Conservation (phyloP, 2,888 invertebrate species). For the Hypomecis atomaria region DNA sequence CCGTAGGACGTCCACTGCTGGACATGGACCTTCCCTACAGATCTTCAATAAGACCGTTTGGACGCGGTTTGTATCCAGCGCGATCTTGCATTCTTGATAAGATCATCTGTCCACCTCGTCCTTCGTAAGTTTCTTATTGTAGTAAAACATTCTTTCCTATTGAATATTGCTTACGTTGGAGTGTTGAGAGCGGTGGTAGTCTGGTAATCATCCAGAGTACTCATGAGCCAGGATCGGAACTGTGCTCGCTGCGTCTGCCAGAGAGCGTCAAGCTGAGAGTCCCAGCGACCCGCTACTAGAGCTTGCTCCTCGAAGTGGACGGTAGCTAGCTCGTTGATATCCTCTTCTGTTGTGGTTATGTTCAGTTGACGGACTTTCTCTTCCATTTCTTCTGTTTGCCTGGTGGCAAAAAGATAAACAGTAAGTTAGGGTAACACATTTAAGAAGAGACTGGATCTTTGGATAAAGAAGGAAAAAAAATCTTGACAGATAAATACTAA, state of each 20-base stretch:
- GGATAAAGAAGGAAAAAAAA: no score
- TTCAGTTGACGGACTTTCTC: slow-evolving; percentile 92
- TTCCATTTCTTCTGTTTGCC: slow-evolving; percentile 96
- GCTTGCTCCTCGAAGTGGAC: slow-evolving; percentile 93
- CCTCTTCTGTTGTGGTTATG: slow-evolving; percentile 90
- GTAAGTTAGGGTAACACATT: background rate
- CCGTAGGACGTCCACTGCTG: no score
- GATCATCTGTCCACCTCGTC: no score
- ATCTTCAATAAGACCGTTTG: no score
- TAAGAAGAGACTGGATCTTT: no score
- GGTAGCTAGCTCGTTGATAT: slow-evolving; percentile 93
- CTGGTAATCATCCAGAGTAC: slow-evolving; percentile 85
- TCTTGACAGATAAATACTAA: no score
- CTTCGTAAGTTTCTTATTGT: no score
- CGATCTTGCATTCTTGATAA: no score
- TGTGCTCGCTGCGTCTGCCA: slow-evolving; percentile 93
- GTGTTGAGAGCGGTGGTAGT: slow-evolving; percentile 74
- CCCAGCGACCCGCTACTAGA: slow-evolving; percentile 93
- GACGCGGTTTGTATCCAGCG: no score
- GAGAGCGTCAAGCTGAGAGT: slow-evolving; percentile 92
- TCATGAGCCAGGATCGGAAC: slow-evolving; percentile 95
- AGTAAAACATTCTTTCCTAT: no score
- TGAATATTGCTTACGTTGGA: slow-evolving; percentile 81
- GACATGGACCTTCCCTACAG: no score
- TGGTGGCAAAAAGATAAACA: slow-evolving; percentile 49